Evolutionary conservation across 2,888 invertebrate species (phyloP).

Genomic region (Leucophenga montana): DNA sequence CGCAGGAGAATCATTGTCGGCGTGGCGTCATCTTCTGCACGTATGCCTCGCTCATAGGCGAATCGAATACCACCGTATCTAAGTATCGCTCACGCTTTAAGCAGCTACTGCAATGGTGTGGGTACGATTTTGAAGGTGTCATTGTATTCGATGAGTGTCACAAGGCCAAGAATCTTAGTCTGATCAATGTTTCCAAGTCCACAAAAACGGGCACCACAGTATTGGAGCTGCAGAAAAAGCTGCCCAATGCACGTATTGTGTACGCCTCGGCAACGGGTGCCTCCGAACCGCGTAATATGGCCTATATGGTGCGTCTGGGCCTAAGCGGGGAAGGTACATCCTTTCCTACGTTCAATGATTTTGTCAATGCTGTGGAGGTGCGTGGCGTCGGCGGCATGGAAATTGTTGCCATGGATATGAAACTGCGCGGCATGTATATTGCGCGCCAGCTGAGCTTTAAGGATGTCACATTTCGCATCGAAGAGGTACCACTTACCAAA

Average conservation of each 20-base stretch:
- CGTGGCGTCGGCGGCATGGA: constrained; percentile 99
- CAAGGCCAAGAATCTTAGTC: constrained; percentile 98
- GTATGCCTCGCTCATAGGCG: constrained; percentile 98
- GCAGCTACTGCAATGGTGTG: constrained; percentile 98
- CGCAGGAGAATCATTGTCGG: constrained; percentile 90
- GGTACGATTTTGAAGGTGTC: constrained; percentile 94
- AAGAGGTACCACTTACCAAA: constrained; percentile 91
- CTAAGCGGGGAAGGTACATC: constrained; percentile 98
- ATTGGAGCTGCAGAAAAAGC: constrained; percentile 91
- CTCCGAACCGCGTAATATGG: constrained; percentile 98
- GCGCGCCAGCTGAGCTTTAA: constrained; percentile 98
- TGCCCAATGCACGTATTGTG: constrained; percentile 93
- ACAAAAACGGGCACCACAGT: constrained; percentile 98
- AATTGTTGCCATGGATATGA: constrained; percentile 99
- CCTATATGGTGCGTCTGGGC: constrained; percentile 98
- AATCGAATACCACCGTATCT: constrained; percentile 82
- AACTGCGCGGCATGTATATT: constrained; percentile 98
- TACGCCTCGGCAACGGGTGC: constrained; percentile 98
- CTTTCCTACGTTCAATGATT: constrained; percentile 94
- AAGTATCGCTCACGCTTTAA: constrained; percentile 95
- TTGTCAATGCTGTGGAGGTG: constrained; percentile 96
- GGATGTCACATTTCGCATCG: constrained; percentile 96
- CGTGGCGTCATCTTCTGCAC: constrained; percentile 98
- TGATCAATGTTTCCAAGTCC: constrained; percentile 95
- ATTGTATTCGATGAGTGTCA: constrained; percentile 99